phyloP scores from a whole-genome alignment of 2,797 vertebrate species.

The Sus cebifrons region DNA sequence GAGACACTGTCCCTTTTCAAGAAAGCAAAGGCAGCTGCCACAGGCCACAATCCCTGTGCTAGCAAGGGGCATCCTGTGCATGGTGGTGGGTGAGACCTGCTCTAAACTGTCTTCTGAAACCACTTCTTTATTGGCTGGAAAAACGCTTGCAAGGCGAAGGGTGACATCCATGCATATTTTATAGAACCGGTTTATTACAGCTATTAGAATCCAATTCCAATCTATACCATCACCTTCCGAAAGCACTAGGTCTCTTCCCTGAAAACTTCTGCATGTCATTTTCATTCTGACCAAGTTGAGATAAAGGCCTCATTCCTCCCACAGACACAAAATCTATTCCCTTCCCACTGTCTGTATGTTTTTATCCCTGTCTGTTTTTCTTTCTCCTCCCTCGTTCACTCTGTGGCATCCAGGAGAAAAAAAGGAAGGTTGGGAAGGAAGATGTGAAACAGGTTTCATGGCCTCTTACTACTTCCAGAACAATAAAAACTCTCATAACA shows the following conservation, averaged over 20 bases:
- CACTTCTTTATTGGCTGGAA: conserved; percentile 65
- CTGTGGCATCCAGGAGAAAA: neutral
- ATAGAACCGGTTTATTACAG: conserved; percentile 39
- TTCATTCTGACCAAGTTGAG: neutral
- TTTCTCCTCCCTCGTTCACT: neutral
- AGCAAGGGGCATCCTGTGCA: conserved; percentile 75
- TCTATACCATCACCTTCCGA: neutral
- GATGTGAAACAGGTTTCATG: neutral
- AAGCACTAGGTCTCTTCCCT: neutral
- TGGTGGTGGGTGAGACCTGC: accelerated
- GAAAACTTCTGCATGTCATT: conserved; percentile 58
- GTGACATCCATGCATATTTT: conserved; percentile 73
- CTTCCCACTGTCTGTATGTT: neutral
- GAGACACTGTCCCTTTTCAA: conserved; percentile 77
- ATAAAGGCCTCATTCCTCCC: neutral
- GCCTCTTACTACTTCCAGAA: conserved; percentile 53
- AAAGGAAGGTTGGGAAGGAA: neutral
- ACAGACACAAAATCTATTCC: accelerated
- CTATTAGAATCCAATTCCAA: conserved; percentile 63
- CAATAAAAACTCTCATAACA: neutral
- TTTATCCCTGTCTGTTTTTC: accelerated
- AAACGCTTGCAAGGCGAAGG: conserved; percentile 55
- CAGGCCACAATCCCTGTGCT: conserved; percentile 75
- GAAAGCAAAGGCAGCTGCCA: conserved; percentile 93
- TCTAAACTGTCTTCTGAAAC: conserved; percentile 73